A percentile compares a stretch with the other conserved stretches of the same genome.
Evolutionary conservation across 2,113 vertebrate genomes (phyloP).

Genomic region (Thymallus thymallus): DNA sequence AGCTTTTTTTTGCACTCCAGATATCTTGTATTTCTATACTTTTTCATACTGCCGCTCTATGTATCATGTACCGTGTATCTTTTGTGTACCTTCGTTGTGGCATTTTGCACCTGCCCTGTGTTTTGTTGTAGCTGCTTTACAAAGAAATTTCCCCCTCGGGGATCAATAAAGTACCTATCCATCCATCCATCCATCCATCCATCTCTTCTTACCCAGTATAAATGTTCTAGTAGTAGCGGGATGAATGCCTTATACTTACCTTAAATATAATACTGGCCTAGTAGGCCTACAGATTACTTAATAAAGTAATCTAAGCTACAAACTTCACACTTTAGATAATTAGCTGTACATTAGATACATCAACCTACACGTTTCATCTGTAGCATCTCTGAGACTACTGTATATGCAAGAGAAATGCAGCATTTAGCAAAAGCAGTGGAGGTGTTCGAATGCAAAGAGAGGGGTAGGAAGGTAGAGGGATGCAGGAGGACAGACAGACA

Average conservation of each 20-base stretch:
- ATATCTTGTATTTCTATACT: no score
- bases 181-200: no score
- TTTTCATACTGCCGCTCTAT: no score
- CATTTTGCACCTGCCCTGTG: no score
- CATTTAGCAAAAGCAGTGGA: conserved; percentile 14
- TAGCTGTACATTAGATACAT: neutral
- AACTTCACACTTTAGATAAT: neutral
- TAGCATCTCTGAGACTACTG: neutral
- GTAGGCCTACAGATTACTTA: neutral
- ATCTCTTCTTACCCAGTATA: no score
- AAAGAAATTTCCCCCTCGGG: no score
- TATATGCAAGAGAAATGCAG: conserved; percentile 8
- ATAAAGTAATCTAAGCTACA: neutral
- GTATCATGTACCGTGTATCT: no score
- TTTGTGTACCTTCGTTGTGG: no score
- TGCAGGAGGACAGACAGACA: conserved; percentile 16
- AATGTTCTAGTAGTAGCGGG: neutral
- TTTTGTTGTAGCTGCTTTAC: no score
- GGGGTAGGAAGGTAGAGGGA: conserved; percentile 12
- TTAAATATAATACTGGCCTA: neutral
- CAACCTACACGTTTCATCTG: neutral
- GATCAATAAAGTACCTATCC: no score
- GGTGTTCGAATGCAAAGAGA: neutral
- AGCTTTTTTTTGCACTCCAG: no score
- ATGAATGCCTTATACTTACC: neutral